Base-by-base conservation (phyloP, 2,797 vertebrate species). In the Poeciliopsis infans region DNA sequence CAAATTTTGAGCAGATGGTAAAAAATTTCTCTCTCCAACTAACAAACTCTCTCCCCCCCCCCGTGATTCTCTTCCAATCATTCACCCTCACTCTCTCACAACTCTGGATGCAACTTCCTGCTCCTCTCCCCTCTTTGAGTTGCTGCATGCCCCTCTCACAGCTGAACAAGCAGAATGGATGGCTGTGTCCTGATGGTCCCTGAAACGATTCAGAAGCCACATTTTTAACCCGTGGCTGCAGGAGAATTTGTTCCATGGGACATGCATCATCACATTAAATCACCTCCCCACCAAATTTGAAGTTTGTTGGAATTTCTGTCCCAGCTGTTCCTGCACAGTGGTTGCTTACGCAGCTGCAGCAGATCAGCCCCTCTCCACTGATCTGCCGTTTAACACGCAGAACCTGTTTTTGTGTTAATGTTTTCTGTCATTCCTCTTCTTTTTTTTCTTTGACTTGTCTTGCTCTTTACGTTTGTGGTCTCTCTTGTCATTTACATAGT, bases 21-120 rank as follows among this genome's bases (percentile, higher is more conserved):
- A n/a, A 47, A 33, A 23, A 16, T 28, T 74, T 79, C 83, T 74
- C 55, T 61, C 25, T 72, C 78, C 41, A 72, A 49, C 28, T 74
- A 31, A 61, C 49, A 25, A 12, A 47, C 57, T 82, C 61, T 51
- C 76, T 84, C 78, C 76, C 84, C 82, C 18, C 7, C 7, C 20
- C 20, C 47, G 78, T 77, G 78, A 59, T 53, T 79, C 4, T 79
- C 77, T 79, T 85, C 79, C 73, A 77, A 74, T 86, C 88, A 90
- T 85, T 94, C 87, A 87, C 79, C 80, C 83, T 85, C 81, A 81
- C 79, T 83, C 75, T 85, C 78, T 71, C 79, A 59, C 53, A 57
- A 71, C 61, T 61, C 74, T 77, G 53, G 39, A 70, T 28, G 28
- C 61, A 57, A 85, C 87, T 84, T 80, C 84, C 87, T 77, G 68